Conservation (phyloP, 2,113 vertebrate genomes). For the Abramis brama region DNA sequence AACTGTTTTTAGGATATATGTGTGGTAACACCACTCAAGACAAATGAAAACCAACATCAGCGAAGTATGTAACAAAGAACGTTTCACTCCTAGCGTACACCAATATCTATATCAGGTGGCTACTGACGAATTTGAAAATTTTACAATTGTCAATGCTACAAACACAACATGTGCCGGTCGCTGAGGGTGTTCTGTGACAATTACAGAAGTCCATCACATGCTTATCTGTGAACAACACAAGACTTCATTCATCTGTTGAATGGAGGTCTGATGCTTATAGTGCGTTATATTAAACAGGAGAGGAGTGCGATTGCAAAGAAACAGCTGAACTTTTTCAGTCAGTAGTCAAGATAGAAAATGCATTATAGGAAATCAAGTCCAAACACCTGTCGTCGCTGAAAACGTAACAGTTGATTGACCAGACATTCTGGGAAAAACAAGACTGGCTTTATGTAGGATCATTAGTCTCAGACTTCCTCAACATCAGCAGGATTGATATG, state of each 20-base stretch:
- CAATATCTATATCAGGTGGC: slow-evolving; percentile 58
- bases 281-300: slow-evolving; percentile 40
- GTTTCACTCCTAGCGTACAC: slow-evolving; percentile 44
- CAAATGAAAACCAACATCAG: slow-evolving; percentile 8
- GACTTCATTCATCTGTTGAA: slow-evolving; percentile 51
- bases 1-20: slow-evolving; percentile 51
- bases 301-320: slow-evolving; percentile 55
- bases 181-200: slow-evolving; percentile 57
- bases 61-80: slow-evolving; percentile 32
- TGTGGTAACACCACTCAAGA: slow-evolving; percentile 1
- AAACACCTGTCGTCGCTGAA: slow-evolving; percentile 22
- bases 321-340: slow-evolving; percentile 56
- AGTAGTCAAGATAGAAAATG: slow-evolving; percentile 49
- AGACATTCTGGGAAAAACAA: slow-evolving; percentile 7
- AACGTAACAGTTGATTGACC: slow-evolving; percentile 51
- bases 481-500: slow-evolving; percentile 48
- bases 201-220: slow-evolving; percentile 39
- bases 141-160: slow-evolving; percentile 9
- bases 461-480: slow-evolving; percentile 27
- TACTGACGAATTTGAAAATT: slow-evolving; percentile 46
- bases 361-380: slow-evolving; percentile 38
- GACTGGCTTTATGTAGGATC: slow-evolving; percentile 21
- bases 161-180: slow-evolving; percentile 47
- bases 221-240: slow-evolving; percentile 61
- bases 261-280: slow-evolving; percentile 52